A percentile compares a stretch with the other conserved stretches of the same genome.
Conservation (phyloP, 2,888 invertebrate genomes). For the Drosophila maculinotata region DNA sequence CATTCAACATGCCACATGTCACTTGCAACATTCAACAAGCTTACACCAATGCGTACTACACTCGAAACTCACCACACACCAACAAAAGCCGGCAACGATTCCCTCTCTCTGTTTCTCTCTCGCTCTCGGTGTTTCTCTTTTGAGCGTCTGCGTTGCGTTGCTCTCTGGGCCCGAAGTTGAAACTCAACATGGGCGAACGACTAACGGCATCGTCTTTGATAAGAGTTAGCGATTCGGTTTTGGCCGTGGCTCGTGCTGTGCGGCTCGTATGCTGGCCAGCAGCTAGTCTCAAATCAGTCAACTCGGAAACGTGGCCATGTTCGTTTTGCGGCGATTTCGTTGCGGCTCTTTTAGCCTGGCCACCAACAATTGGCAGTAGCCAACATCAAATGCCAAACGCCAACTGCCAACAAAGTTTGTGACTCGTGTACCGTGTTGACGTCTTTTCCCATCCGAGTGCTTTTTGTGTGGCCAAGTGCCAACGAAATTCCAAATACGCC, state of each 20-base stretch:
- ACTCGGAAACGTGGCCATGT: conserved; percentile 85
- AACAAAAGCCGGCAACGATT: conserved; percentile 68
- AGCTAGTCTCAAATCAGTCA: conserved; percentile 81
- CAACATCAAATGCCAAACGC: conserved; percentile 26
- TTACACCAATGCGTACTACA: conserved; percentile 62
- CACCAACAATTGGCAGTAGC: conserved; percentile 58
- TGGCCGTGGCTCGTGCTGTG: conserved; percentile 24
- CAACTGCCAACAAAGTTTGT: conserved; percentile 40
- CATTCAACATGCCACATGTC: conserved; percentile 22
- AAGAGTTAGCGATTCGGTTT: conserved; percentile 38
- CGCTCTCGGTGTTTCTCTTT: neutral
- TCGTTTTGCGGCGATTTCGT: conserved; percentile 74
- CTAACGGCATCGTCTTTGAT: conserved; percentile 48
- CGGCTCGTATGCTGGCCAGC: conserved; percentile 58
- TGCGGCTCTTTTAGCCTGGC: conserved; percentile 62
- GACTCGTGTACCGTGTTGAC: conserved; percentile 30
- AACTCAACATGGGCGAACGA: conserved; percentile 47
- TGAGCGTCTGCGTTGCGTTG: conserved; percentile 54
- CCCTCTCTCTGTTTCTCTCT: conserved; percentile 13
- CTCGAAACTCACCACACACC: conserved; percentile 67
- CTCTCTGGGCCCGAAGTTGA: conserved; percentile 32
- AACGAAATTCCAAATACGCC: conserved; percentile 19
- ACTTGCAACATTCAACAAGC: conserved; percentile 56
- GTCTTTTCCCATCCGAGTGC: conserved; percentile 28
- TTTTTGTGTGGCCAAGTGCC: conserved; percentile 13